A percentile compares a stretch with the other conserved stretches of the same genome.
Conservation (phyloP, 2,797 vertebrate genomes). For the Centroberyx gerrardi region DNA sequence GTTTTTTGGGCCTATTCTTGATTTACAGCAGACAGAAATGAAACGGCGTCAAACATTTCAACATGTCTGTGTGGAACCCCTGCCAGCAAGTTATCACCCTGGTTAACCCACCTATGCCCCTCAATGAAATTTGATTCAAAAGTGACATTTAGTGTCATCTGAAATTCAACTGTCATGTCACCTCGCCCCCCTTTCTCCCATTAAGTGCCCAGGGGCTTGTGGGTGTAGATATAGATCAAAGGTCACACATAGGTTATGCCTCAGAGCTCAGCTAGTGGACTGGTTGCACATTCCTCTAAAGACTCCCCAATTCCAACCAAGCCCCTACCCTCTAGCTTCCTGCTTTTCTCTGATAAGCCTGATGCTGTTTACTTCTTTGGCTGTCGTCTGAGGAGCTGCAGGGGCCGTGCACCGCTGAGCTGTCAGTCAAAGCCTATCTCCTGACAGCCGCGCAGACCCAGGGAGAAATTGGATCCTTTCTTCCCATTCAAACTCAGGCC, state of each 20-base stretch:
- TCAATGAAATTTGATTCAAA: slow-evolving; percentile 48
- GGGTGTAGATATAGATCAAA: slow-evolving; percentile 68
- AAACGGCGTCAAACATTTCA: slow-evolving; percentile 42
- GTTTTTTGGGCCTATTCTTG: slow-evolving; percentile 56
- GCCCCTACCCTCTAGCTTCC: slow-evolving; percentile 77
- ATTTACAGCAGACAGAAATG: slow-evolving; percentile 53
- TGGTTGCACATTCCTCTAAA: slow-evolving; percentile 57
- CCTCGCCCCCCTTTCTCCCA: slow-evolving; percentile 14
- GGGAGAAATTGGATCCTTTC: slow-evolving; percentile 82
- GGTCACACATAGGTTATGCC: slow-evolving; percentile 67
- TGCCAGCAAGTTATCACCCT: slow-evolving; percentile 43
- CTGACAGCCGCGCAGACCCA: slow-evolving; percentile 78
- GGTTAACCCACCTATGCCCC: slow-evolving; percentile 34
- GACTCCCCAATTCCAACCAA: slow-evolving; percentile 62
- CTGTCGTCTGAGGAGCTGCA: slow-evolving; percentile 75
- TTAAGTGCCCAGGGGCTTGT: slow-evolving; percentile 38
- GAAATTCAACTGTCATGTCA: slow-evolving; percentile 51
- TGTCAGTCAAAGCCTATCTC: slow-evolving; percentile 85
- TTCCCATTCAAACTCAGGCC: slow-evolving; percentile 74
- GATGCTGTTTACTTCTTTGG: slow-evolving; percentile 82
- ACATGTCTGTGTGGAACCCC: slow-evolving; percentile 38
- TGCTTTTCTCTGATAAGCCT: slow-evolving; percentile 85
- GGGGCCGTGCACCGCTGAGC: slow-evolving; percentile 74
- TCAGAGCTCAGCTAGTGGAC: slow-evolving; percentile 54
- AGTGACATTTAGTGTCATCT: slow-evolving; percentile 54